Conservation (phyloP, 2,888 invertebrate species). For the Andrena chrysosceles region DNA sequence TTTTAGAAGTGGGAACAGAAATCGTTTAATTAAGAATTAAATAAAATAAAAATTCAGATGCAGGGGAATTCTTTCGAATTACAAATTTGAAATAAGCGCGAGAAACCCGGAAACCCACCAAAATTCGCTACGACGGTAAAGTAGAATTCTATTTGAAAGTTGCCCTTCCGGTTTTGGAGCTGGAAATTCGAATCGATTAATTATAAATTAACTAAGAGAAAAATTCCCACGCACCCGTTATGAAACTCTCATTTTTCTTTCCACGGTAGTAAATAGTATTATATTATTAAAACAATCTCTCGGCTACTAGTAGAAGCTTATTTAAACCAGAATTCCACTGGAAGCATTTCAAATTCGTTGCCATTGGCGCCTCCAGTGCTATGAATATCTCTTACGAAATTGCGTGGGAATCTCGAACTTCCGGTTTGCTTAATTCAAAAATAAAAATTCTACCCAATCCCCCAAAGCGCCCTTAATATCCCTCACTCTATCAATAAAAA, state of each 20-base stretch:
- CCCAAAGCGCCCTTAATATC: no score
- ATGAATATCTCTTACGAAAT: no score
- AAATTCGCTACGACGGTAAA: neutral
- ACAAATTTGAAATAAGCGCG: neutral
- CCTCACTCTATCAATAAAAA: no score
- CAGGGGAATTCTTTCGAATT: neutral
- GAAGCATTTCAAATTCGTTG: no score
- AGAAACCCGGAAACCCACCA: no score
- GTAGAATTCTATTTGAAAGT: neutral
- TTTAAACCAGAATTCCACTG: neutral
- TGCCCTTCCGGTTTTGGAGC: neutral
- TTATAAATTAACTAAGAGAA: neutral
- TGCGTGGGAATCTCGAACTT: no score
- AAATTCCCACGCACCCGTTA: neutral
- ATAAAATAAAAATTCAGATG: neutral
- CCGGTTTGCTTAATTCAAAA: no score
- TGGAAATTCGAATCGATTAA: neutral
- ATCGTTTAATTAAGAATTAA: neutral
- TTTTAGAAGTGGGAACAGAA: neutral
- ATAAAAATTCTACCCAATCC: no score
- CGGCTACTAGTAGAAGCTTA: neutral
- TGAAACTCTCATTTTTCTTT: no score
- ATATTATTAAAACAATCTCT: neutral
- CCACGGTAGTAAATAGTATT: no score
- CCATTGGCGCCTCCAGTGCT: no score